Evolutionary conservation across 2,888 invertebrate genomes (phyloP), one percentile per base, ranked within the genome.

Genomic region (Cacoxenus indagator): DNA sequence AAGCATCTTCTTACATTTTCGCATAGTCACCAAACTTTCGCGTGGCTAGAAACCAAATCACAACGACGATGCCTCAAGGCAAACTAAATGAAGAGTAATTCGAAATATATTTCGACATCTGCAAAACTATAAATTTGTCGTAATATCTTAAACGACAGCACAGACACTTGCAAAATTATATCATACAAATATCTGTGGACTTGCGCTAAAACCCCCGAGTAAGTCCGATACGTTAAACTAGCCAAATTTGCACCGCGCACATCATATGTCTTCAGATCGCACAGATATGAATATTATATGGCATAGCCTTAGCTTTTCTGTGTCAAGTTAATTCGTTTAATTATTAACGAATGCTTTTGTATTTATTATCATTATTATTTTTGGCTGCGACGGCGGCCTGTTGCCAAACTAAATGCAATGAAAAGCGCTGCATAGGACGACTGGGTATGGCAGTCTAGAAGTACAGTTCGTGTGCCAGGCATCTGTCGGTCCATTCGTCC

Each of bases 271-370:
- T 17, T 51, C 11, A 51, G 9, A 22, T 51, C 22, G n/a, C 51
- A 9, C 22, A 51, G 19, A 51, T 51, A 48, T 5, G n/a, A n/a
- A n/a, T 48, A 22, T 51, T 51, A 19, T 22, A 9, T 19, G 22
- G 51, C 22, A 48, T 48, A 48, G 6, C 48, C 22, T 19, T 48
- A 51, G 31, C 62, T 67, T 68, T 73, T 71, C 69, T 71, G 73
- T 73, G 74, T 74, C 74, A 74, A 74, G 71, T 69, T 70, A 74
- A 73, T 74, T 71, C 67, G 54, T 62, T 64, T 64, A 57, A 68
- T 57, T 55, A 67, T 31, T 48, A 67, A 62, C n/a, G 65, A 66
- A 31, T 37, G 26, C 57, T 66, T 51, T 22, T 17, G 59, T 27
- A 11, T 8, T 31, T 31, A 17, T 59, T 48, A 24, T 22, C 48